A percentile compares a stretch with the other conserved stretches of the same genome.
phyloP scores from a whole-genome alignment of 2,888 invertebrate genomes.

The Octodonta nipae region DNA sequence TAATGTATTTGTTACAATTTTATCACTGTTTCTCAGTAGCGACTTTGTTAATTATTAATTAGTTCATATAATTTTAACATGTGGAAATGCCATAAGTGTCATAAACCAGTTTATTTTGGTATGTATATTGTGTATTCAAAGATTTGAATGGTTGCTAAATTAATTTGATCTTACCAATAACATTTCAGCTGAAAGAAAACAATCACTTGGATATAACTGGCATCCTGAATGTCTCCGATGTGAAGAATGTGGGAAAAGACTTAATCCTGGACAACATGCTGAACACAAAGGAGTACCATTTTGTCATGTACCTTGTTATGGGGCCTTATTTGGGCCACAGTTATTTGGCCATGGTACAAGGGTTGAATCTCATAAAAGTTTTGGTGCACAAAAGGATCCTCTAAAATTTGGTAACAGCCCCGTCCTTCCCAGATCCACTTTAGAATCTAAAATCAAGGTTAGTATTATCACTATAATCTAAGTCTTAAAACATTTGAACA shows the following conservation, averaged over 20 bases:
- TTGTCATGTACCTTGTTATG: slow-evolving; percentile 74
- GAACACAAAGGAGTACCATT: slow-evolving; percentile 78
- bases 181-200: slow-evolving; percentile 75
- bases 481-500: too few relatives aligned
- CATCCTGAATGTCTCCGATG: slow-evolving; percentile 73
- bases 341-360: slow-evolving; percentile 71
- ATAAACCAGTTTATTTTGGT: slow-evolving; percentile 71
- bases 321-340: slow-evolving; percentile 68
- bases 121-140: too few relatives aligned
- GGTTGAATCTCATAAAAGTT: slow-evolving; percentile 69
- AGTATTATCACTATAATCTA: too few relatives aligned
- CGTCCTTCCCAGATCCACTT: slow-evolving; percentile 45
- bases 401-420: slow-evolving; percentile 36
- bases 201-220: slow-evolving; percentile 76
- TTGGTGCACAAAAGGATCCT: slow-evolving; percentile 45
- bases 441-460: slow-evolving; percentile 61
- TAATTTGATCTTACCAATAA: too few relatives aligned
- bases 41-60: too few relatives aligned
- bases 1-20: too few relatives aligned
- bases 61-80: slow-evolving; percentile 36
- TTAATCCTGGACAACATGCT: slow-evolving; percentile 74
- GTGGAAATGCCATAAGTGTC: slow-evolving; percentile 76
- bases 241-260: slow-evolving; percentile 67
- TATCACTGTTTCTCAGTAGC: too few relatives aligned
- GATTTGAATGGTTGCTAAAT: too few relatives aligned